Evolutionary conservation across 2,888 invertebrate species (phyloP), one percentile per base, ranked within the genome.

Genomic region (Macroteleia sp.): DNA sequence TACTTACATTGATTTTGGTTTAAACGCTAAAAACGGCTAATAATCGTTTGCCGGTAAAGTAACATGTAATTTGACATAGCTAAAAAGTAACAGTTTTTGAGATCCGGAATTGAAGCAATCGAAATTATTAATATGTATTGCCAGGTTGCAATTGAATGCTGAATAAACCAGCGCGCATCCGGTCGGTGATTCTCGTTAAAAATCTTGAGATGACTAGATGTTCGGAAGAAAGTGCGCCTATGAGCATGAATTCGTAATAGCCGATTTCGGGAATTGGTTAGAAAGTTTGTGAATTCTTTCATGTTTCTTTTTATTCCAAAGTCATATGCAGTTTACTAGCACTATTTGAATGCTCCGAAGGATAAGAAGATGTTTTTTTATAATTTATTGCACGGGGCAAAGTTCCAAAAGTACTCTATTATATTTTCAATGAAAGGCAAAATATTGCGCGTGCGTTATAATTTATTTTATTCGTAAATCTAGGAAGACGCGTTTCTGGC

Each of bases 211-310:
- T 19, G 34, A 57, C 30, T 42, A 44, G 54, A 46, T 30, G 39
- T 41, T 34, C 39, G 39, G 28, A 61, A 59, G 70, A 70, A 52
- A 44, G 59, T 20, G 22, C 42, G 44, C 52, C 52, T 52, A 41
- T 44, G 50, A 57, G 34, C 54, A 46, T 74, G 59, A 52, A 74
- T 66, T 66, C 52, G 59, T 54, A 74, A 74, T 66, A 54, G 59
- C 54, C 59, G 74, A 74, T 74, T 66, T 74, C 39, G 66, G 46
- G 52, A 66, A 74, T 74, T 74, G 74, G 74, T 54, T 61, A 28
- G 41, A 66, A 74, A 74, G 74, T 74, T 74, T 57, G 64, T 9
- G 30, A 64, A 73, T 73, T 52, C 50, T 50, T 57, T 42, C 57
- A 22, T 34, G 57, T 12, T n/a, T 20, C 48, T 57, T 66, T 57